Evolutionary conservation across 2,113 vertebrate genomes (phyloP).

Genomic region (Actenoides hombroni): DNA sequence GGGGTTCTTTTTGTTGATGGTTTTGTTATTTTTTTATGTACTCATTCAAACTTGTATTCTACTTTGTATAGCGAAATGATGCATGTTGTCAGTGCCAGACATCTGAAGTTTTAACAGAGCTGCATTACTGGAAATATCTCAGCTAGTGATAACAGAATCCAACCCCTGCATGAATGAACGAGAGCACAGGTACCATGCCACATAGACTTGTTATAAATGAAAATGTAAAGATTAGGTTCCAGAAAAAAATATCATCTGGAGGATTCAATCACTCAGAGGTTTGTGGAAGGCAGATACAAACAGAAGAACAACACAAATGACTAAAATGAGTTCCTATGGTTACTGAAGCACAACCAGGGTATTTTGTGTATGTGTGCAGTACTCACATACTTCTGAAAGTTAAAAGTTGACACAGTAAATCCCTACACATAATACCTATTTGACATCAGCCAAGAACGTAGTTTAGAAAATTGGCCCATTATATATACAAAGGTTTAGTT

Average conservation of each 20-base stretch:
- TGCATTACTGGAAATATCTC: not conserved
- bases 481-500: not conserved
- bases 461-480: not conserved
- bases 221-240: not conserved
- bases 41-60: not conserved
- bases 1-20: not conserved
- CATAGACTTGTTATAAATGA: not conserved
- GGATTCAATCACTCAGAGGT: not conserved
- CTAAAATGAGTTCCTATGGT: not conserved
- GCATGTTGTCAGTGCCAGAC: not conserved
- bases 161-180: not conserved
- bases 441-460: not conserved
- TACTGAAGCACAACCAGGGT: not conserved
- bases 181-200: not conserved
- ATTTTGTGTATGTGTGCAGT: not conserved
- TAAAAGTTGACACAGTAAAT: not conserved
- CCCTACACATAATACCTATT: not conserved
- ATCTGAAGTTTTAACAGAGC: not conserved
- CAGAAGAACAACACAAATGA: not conserved
- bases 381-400: not conserved
- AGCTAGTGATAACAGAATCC: not conserved
- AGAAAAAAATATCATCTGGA: not conserved
- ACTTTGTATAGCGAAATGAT: not conserved
- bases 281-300: not conserved
- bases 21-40: not conserved